Percentiles rank a stretch among this genome's conserved stretches.
These are phyloP conservation scores for Spilosoma lubricipeda DNA, from an alignment of 2,888 invertebrate species.

Conservation along the genomic window DNA sequence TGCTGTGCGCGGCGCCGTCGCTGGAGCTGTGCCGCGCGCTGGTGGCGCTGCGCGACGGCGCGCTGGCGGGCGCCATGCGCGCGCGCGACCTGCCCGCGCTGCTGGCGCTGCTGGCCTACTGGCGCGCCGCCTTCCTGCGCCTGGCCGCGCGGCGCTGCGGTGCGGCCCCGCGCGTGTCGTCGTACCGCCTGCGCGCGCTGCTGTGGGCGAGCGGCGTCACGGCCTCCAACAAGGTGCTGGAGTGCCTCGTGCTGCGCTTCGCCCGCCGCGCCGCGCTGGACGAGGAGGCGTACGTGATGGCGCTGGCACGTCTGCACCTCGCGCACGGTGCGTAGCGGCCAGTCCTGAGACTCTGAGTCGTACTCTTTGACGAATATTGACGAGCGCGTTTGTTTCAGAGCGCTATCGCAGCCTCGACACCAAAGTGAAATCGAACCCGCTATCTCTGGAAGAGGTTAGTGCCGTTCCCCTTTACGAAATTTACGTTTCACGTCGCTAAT, in stretches of 20 bases:
- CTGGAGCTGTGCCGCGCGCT: conserved; percentile 89
- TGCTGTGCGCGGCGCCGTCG: conserved; percentile 68
- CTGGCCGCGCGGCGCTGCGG: conserved; percentile 68
- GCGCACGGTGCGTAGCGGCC: conserved; percentile 64
- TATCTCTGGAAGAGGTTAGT: conserved; percentile 90
- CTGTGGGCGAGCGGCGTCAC: conserved; percentile 88
- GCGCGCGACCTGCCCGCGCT: conserved; percentile 87
- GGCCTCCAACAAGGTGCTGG: conserved; percentile 90
- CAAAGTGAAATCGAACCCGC: conserved; percentile 90
- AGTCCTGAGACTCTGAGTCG: background rate
- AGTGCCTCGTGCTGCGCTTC: conserved; percentile 89
- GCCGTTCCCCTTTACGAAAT: background rate
- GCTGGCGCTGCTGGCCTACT: conserved; percentile 85
- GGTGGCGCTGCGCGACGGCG: conserved; percentile 89
- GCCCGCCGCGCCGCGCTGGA: conserved; percentile 86
- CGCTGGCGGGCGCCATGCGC: conserved; percentile 88
- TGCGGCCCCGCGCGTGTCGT: conserved; percentile 35
- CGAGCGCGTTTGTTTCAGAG: conserved; percentile 79
- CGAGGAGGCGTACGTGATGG: conserved; percentile 88
- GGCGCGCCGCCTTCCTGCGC: conserved; percentile 52
- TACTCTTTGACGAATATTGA: background rate
- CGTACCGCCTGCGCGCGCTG: conserved; percentile 87
- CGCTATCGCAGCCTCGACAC: conserved; percentile 89
- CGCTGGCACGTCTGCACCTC: conserved; percentile 74
- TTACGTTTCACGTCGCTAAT: too few relatives aligned